Base-by-base conservation (phyloP, 2,888 invertebrate species). In the Buathra laborator region DNA sequence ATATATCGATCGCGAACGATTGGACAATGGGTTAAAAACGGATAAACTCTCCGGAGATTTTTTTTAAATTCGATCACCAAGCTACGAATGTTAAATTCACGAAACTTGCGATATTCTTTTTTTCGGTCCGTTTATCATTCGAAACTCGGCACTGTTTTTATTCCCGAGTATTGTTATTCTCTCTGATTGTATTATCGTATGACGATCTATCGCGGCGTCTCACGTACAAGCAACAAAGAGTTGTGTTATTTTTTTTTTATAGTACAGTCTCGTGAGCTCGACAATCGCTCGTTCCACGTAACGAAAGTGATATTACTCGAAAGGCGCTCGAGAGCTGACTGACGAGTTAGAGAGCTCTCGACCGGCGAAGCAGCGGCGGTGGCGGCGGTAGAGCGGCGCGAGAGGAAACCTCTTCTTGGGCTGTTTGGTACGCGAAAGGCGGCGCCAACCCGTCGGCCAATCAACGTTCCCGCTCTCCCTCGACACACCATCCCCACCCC, bases 311-410 rank as follows among this genome's bases (percentile, higher is more conserved):
- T 89, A 84, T 86, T 87, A 87, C 90, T 91, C 90, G 91, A 89
- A 89, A 88, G 89, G 88, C 90, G 90, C 90, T 92, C 92, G 91
- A 91, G 90, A 90, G 89, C 90, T 89, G 88, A 92, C 92, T 92
- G 89, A 90, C 85, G 88, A 86, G 87, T 79, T 70, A 12, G 51
- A 19, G 66, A 46, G 71, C 71, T 76, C 78, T 68, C 62, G 78
- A 83, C 71, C 82, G 66, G 77, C 70, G 19, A 62, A 62, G 37
- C 74, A 24, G 24, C 75, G 68, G 37, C 67, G 86, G 56, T 12
- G 70, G 24, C 74, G 86, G 44, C 77, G 70, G 37, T 68, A 86
- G 37, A 37, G 46, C 75, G 75, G 84, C 88, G 84, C 83, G 89
- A 86, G 88, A 88, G 88, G 86, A 37, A 37, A 37, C 37, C 37